These are phyloP conservation scores for Drosophila ustulata DNA, from an alignment of 2,888 invertebrate species.

Conservation along the genomic window DNA sequence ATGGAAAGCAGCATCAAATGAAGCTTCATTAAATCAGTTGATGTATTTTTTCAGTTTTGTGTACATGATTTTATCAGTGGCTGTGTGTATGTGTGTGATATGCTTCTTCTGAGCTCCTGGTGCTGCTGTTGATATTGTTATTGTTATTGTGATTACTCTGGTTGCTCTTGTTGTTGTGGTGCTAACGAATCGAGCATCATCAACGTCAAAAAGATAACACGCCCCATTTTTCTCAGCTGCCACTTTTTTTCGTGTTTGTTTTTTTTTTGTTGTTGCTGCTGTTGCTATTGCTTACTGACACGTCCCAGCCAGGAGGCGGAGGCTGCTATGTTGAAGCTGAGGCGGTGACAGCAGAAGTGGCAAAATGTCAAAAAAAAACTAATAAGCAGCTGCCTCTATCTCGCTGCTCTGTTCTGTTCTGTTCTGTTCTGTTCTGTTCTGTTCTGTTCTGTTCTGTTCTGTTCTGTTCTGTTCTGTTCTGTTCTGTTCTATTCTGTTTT, in stretches of 20 bases:
- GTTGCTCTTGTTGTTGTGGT: constrained; percentile 18
- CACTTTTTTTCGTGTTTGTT: constrained; percentile 26
- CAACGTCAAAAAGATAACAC: constrained; percentile 76
- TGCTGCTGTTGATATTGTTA: constrained; percentile 14
- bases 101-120: constrained; percentile 32
- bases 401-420: too few species aligned
- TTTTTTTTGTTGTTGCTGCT: constrained; percentile 25
- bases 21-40: constrained; percentile 46
- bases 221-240: constrained; percentile 71
- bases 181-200: constrained; percentile 62
- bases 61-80: background rate
- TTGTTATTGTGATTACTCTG: constrained; percentile 5
- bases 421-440: background rate
- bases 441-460: background rate
- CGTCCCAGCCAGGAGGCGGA: constrained; percentile 40
- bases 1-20: constrained; percentile 13
- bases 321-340: background rate
- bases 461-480: background rate
- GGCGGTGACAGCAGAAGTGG: constrained; percentile 19
- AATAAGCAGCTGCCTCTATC: constrained; percentile 60
- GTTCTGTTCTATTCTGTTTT: background rate
- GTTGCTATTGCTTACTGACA: constrained; percentile 27
- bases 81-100: constrained; percentile 30
- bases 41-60: constrained; percentile 2
- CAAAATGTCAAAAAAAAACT: constrained; percentile 53